Evolutionary conservation across 2,113 vertebrate genomes (phyloP).

Genomic region (Malurus alboscapulatus): DNA sequence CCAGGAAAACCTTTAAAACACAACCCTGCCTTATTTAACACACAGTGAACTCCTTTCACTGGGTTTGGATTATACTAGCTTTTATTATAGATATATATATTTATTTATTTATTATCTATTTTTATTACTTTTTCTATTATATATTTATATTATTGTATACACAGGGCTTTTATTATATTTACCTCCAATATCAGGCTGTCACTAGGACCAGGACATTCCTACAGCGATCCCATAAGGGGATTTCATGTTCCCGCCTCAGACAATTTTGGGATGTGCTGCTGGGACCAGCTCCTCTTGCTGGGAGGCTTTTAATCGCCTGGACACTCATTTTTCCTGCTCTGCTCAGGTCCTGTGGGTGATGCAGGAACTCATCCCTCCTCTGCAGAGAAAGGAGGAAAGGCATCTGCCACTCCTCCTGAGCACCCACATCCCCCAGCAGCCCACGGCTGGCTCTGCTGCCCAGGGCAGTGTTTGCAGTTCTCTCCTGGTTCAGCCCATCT

Average conservation of each 20-base stretch:
- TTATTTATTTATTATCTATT: too few relatives aligned
- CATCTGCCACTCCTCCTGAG: not conserved
- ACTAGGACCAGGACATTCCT: not conserved
- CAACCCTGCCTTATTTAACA: not conserved
- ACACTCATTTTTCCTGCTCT: not conserved
- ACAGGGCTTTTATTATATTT: not conserved
- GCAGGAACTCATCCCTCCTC: not conserved
- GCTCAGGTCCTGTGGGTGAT: not conserved
- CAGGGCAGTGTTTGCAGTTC: not conserved
- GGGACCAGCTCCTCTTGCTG: not conserved
- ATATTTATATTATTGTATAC: too few relatives aligned
- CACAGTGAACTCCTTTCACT: not conserved
- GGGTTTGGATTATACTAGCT: not conserved
- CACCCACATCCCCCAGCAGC: not conserved
- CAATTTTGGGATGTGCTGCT: not conserved
- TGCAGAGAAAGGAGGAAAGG: not conserved
- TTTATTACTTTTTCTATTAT: too few relatives aligned
- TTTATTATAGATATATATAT: not conserved
- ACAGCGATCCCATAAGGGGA: fast-evolving
- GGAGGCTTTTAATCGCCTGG: not conserved
- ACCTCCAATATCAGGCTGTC: not conserved
- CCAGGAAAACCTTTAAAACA: not conserved
- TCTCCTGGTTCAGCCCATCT: conserved; percentile 21
- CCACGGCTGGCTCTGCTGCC: not conserved
- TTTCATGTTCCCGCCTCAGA: fast-evolving